phyloP scores from a whole-genome alignment of 2,113 vertebrate species.

The Coptodon bakossiorum region DNA sequence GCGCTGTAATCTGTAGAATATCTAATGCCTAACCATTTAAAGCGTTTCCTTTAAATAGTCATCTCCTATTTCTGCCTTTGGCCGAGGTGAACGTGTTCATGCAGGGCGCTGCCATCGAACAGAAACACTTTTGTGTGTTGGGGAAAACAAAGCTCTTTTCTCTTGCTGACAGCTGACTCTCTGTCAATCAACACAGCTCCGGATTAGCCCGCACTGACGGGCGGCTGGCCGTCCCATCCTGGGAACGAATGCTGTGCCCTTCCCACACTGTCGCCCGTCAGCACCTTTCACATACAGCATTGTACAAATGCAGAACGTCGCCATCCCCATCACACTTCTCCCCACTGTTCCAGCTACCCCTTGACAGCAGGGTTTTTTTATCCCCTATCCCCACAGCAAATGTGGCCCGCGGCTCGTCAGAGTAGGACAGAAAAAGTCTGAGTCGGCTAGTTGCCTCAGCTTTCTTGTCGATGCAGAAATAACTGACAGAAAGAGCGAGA shows the following conservation, averaged over 20 bases:
- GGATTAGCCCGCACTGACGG: slow-evolving; percentile 26
- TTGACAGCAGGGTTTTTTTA: slow-evolving; percentile 33
- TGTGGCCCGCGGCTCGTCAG: slow-evolving; percentile 7
- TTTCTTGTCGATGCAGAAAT: slow-evolving; percentile 20
- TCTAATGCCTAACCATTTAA: neutral
- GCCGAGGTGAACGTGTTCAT: neutral
- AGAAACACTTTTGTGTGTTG: neutral
- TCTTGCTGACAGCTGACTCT: slow-evolving; percentile 31
- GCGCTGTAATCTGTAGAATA: accelerated
- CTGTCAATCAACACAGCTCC: slow-evolving; percentile 44
- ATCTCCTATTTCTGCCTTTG: neutral
- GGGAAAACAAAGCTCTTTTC: slow-evolving; percentile 7
- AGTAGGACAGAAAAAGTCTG: slow-evolving; percentile 37
- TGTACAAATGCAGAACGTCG: slow-evolving; percentile 13
- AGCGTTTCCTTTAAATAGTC: neutral
- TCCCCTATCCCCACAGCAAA: slow-evolving; percentile 42
- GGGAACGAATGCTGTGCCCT: slow-evolving; percentile 31
- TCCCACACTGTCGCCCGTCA: slow-evolving; percentile 48
- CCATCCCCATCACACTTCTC: slow-evolving; percentile 18
- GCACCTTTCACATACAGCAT: slow-evolving; percentile 54
- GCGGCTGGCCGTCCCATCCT: slow-evolving; percentile 31
- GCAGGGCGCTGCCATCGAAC: neutral
- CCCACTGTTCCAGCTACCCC: slow-evolving; percentile 4
- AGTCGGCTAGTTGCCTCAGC: slow-evolving; percentile 44
- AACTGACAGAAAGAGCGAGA: neutral